Evolutionary conservation across 2,113 vertebrate species (phyloP).

Genomic region (Antechinus flavipes): DNA sequence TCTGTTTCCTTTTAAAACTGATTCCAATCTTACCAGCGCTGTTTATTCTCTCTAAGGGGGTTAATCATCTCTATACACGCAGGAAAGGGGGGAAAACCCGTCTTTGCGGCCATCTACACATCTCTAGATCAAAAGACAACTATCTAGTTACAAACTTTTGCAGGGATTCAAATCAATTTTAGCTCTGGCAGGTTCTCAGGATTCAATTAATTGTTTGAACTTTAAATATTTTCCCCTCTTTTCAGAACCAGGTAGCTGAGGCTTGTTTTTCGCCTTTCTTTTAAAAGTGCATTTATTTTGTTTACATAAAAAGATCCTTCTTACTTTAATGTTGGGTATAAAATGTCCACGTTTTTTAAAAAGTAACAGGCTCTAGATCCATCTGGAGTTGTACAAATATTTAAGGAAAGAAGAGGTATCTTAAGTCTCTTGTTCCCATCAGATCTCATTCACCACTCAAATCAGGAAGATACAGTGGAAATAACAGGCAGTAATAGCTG

Average conservation of each 20-base stretch:
- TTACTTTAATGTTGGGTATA: not conserved
- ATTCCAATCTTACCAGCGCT: not conserved
- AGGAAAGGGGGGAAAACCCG: not conserved
- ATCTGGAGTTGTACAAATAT: not conserved
- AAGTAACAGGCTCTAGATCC: not conserved
- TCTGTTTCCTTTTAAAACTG: not conserved
- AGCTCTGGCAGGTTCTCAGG: not conserved
- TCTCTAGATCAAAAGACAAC: not conserved
- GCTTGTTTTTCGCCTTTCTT: not conserved
- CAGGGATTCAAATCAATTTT: not conserved
- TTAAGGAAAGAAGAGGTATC: not conserved
- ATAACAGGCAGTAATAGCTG: not conserved
- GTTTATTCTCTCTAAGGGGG: not conserved
- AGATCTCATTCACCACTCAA: not conserved
- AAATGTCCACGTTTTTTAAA: not conserved
- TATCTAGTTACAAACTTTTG: not conserved
- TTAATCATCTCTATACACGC: not conserved
- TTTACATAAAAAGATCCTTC: not conserved
- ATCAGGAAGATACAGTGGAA: not conserved
- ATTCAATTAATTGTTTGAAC: not conserved
- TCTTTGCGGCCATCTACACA: not conserved
- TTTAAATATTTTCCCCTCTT: not conserved
- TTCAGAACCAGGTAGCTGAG: not conserved
- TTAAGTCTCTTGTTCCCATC: not conserved
- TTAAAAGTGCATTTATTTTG: not conserved